Base-by-base conservation (phyloP, 1,140 invertebrate species). In the Telenomus remus region DNA sequence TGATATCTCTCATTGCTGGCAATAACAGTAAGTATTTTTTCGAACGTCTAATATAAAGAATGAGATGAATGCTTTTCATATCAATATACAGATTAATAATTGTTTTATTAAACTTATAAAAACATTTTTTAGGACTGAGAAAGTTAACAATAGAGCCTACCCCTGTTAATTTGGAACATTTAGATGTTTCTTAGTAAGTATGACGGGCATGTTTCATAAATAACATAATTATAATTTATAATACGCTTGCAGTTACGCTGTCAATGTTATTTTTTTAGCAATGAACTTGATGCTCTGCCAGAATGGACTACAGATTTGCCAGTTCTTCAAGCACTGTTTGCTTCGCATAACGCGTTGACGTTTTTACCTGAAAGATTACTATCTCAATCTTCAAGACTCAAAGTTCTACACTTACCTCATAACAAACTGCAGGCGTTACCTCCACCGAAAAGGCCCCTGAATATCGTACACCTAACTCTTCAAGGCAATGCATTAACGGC, bases 281-380 rank as follows among this genome's bases (percentile, higher is more conserved):
- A 96, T 80, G 91, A 92, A 80, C 85, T 95, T 44, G 91, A 91
- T 37, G 88, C 91, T 1, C 83, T 96, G 43, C 94, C 95, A 0
- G 92, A 93, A 78, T 96, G 94, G 94, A 89, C 93, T 37, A 91
- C 91, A 15, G 91, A 92, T n/a, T 92, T 94, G 76, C 91, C 91
- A n/a, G 90, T 93, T 55, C 87, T 96, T 42, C 90, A 91, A 27
- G 91, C 91, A 14, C 88, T 96, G 16, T 92, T 92, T 79, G 94
- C 93, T 5, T 92, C 92, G 33, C 93, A 95, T 81, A 95, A 96
- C 80, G 86, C 90, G 19, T 80, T 95, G 47, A 90, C 90, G 19
- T 89, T 90, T 5, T 86, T 95, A 4, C 93, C 92, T 16, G 92
- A 94, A 42, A 91, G 93, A 80, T 82, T 95, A 48, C 91, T 94